Percentiles rank a stretch among this genome's conserved stretches.
Evolutionary conservation across 2,113 vertebrate genomes (phyloP).

Genomic region (Chaetura pelagica): DNA sequence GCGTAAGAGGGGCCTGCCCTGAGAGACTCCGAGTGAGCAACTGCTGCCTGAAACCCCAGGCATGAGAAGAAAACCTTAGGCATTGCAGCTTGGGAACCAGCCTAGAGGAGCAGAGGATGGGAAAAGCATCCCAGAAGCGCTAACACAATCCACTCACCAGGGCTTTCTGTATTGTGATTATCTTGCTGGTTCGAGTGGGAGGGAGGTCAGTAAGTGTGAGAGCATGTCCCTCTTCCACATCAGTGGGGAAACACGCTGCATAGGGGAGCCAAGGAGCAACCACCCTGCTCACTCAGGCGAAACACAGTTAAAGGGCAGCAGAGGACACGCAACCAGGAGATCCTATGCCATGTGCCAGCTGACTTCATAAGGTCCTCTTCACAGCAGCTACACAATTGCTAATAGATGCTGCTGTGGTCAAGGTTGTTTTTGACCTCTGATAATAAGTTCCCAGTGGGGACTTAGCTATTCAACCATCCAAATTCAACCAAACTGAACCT

Average conservation of each 20-base stretch:
- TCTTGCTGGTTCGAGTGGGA: neutral
- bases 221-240: neutral
- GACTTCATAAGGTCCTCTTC: neutral
- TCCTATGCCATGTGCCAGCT: neutral
- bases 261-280: neutral
- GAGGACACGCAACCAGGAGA: neutral
- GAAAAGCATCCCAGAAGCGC: neutral
- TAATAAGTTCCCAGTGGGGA: neutral
- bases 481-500: neutral
- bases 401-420: neutral
- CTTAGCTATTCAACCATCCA: neutral
- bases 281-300: neutral
- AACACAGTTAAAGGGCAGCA: neutral
- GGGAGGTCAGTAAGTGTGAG: neutral
- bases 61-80: neutral
- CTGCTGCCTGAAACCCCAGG: neutral
- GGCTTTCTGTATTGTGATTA: neutral
- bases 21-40: neutral
- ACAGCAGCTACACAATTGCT: neutral
- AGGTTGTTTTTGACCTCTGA: neutral
- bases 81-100: neutral
- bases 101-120: neutral
- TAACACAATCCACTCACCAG: neutral
- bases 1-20: rapidly evolving
- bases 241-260: neutral